These are phyloP conservation scores for Vanacampus margaritifer DNA, from an alignment of 2,113 vertebrate genomes.

Conservation along the genomic window DNA sequence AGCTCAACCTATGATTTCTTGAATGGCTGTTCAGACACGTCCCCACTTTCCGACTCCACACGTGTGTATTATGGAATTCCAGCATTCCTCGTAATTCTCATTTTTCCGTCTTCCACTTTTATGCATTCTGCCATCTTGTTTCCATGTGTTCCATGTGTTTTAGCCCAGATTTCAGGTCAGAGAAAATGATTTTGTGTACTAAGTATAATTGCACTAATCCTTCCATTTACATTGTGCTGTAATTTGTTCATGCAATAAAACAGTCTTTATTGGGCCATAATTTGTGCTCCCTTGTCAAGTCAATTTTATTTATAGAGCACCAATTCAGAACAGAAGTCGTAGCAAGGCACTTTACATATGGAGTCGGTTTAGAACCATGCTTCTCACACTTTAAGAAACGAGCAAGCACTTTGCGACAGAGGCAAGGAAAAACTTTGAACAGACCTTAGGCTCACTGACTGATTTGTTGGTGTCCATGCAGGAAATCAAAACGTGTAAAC, in stretches of 20 bases:
- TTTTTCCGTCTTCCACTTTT: conserved; percentile 41
- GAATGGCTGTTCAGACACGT: conserved; percentile 72
- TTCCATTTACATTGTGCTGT: conserved; percentile 62
- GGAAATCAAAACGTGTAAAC: no score
- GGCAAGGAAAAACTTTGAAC: neutral
- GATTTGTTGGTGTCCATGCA: no score
- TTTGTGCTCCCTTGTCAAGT: conserved; percentile 47
- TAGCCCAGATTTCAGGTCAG: conserved; percentile 42
- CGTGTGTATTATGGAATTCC: conserved; percentile 65
- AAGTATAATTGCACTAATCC: conserved; percentile 65
- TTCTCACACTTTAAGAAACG: neutral
- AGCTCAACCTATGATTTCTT: conserved; percentile 45
- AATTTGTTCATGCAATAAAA: conserved; percentile 68
- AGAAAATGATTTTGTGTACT: conserved; percentile 64
- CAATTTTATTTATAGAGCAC: neutral
- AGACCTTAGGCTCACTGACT: no score
- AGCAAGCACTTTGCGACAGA: no score
- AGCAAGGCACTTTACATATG: neutral
- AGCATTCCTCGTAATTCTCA: conserved; percentile 61
- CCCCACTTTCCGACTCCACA: conserved; percentile 50
- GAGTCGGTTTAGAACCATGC: neutral
- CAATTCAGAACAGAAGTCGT: neutral
- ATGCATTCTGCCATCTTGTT: conserved; percentile 57
- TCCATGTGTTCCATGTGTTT: conserved; percentile 41
- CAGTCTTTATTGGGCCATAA: conserved; percentile 66